Evolutionary conservation across 2,888 invertebrate genomes (phyloP), one percentile per base, ranked within the genome.

Genomic region (Lepidocyrtoides sp.): DNA sequence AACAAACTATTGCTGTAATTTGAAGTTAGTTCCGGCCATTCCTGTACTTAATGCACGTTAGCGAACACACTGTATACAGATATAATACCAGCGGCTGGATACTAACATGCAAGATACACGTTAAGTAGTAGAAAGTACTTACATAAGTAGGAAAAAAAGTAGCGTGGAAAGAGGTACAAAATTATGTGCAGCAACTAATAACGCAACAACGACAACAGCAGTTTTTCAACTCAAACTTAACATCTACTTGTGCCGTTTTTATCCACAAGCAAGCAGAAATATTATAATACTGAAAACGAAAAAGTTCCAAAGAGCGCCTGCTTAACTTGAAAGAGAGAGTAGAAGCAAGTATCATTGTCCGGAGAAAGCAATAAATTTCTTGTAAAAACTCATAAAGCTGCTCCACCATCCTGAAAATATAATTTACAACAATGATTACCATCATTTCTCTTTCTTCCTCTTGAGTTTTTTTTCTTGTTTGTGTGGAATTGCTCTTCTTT

Each of bases 401-500:
- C 82, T 84, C 69, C 44, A 84, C 84, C 63, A 66, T 82, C 69
- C 75, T 57, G 75, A 89, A 89, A 89, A 84, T 89, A 89, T 84
- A 89, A 89, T 89, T 89, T 89, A 89, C 84, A 89, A 83, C 89
- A 84, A 89, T 89, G 83, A 84, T 89, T 75, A 89, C 66, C 89
- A 75, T 84, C 66, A 60, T 89, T 75, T 60, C 84, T 88, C 77
- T 82, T 79, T 79, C 51, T 32, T 72, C 82, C 75, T 72, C 44
- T 82, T 48, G 63, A 66, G 83, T 29, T 63, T 66, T 66, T 48
- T 75, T 14, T 66, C 36, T 36, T 66, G 17, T 4, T 32, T 81
- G 36, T 36, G 32, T 57, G 79, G 48, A 36, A 72, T 72, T 75
- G 41, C 82, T 57, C 44, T 48, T 23, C 29, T 32, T 23, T 36